phyloP scores from a whole-genome alignment of 2,113 vertebrate species.

The Onychostruthus taczanowskii region DNA sequence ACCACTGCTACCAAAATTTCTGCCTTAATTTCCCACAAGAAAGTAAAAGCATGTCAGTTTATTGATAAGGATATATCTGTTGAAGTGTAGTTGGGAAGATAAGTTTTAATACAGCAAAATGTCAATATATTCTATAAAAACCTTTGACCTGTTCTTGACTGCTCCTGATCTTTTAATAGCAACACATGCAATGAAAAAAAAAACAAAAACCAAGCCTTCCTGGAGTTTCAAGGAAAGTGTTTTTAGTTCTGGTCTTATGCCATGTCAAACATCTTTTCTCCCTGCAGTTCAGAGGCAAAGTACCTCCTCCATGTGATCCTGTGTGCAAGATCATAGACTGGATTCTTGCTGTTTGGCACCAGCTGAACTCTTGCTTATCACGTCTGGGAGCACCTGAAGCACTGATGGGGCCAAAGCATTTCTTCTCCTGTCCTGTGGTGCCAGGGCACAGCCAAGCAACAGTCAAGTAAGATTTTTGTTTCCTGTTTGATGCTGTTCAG shows the following conservation, averaged over 20 bases:
- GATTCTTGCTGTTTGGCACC: constrained; percentile 88
- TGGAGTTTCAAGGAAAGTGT: neutral
- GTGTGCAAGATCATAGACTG: constrained; percentile 81
- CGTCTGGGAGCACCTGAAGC: constrained; percentile 88
- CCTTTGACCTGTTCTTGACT: neutral
- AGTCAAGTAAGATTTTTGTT: constrained; percentile 79
- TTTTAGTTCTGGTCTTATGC: constrained; percentile 54
- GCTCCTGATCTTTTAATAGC: neutral
- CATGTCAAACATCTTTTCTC: constrained; percentile 29
- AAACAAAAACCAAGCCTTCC: neutral
- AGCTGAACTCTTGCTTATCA: constrained; percentile 91
- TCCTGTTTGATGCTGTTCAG: neutral
- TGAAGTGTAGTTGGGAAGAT: neutral
- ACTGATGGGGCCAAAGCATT: constrained; percentile 87
- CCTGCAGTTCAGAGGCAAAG: constrained; percentile 78
- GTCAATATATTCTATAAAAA: neutral
- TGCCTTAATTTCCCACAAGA: neutral
- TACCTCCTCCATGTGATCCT: constrained; percentile 75
- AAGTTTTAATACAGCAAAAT: neutral
- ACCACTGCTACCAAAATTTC: neutral
- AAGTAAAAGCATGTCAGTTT: neutral
- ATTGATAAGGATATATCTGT: neutral
- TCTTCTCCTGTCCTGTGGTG: constrained; percentile 88
- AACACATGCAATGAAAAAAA: neutral
- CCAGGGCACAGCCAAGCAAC: constrained; percentile 78